phyloP scores from a whole-genome alignment of 2,888 invertebrate genomes.

The Hecatera dysodea region DNA sequence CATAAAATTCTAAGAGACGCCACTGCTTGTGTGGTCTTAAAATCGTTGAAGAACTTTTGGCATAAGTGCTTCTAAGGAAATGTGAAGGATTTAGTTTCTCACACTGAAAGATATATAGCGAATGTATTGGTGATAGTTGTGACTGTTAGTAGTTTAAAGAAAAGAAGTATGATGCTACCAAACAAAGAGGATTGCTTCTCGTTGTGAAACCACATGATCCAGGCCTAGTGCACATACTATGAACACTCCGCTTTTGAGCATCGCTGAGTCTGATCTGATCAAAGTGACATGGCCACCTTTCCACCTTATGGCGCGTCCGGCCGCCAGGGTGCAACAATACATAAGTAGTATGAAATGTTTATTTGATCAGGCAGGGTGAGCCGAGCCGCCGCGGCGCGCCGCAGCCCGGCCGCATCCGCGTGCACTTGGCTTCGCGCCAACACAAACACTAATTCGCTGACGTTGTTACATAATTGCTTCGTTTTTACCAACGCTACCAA shows the following conservation, averaged over 20 bases:
- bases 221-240: not conserved
- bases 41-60: slow-evolving; percentile 12
- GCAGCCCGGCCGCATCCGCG: slow-evolving; percentile 66
- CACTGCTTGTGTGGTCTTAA: slow-evolving; percentile 7
- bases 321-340: slow-evolving; percentile 36
- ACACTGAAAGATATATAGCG: too few species aligned
- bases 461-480: slow-evolving; percentile 87
- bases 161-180: not conserved
- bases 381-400: slow-evolving; percentile 47
- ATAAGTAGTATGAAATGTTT: slow-evolving; percentile 52
- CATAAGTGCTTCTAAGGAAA: not conserved
- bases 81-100: not conserved
- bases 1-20: slow-evolving; percentile 28
- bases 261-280: slow-evolving; percentile 27
- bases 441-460: slow-evolving; percentile 85
- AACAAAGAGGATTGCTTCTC: not conserved
- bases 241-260: slow-evolving; percentile 33
- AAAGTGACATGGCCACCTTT: slow-evolving; percentile 33
- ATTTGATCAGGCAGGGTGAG: slow-evolving; percentile 51
- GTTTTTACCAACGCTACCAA: slow-evolving; percentile 78
- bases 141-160: not conserved
- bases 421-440: slow-evolving; percentile 84
- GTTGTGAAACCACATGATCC: slow-evolving; percentile 1
- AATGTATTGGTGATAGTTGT: not conserved
- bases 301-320: slow-evolving; percentile 23